A percentile compares a stretch with the other conserved stretches of the same genome.
These are phyloP conservation scores for Chionodraco myersi DNA, from an alignment of 2,113 vertebrate genomes.

Conservation along the genomic window DNA sequence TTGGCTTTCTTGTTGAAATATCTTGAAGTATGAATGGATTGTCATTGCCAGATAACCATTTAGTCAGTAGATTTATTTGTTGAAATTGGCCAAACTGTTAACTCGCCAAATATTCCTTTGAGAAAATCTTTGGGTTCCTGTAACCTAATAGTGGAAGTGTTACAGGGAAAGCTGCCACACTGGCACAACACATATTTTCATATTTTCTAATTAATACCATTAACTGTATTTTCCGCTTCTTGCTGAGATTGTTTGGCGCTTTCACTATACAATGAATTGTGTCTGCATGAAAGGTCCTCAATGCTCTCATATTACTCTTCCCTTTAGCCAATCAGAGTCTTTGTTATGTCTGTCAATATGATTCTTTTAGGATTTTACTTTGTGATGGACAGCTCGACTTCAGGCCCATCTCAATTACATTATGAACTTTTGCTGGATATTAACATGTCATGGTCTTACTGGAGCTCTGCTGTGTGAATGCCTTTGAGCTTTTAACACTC, in stretches of 20 bases:
- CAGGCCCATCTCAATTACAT: not conserved
- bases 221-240: not conserved
- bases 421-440: not conserved
- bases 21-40: too few relatives aligned
- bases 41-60: too few relatives aligned
- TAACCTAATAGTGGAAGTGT: not conserved
- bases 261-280: conserved; percentile 1
- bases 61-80: too few relatives aligned
- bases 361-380: not conserved
- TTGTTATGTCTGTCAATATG: not conserved
- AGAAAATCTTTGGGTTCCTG: too few relatives aligned
- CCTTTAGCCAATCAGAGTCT: conserved; percentile 10
- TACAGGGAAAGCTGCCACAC: not conserved
- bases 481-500: conserved; percentile 50
- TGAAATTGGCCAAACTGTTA: too few relatives aligned
- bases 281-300: not conserved
- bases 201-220: not conserved
- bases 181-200: too few relatives aligned
- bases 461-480: conserved; percentile 34
- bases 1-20: too few relatives aligned
- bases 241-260: not conserved
- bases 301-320: not conserved
- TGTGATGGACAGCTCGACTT: not conserved
- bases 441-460: not conserved
- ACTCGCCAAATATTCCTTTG: too few relatives aligned